Evolutionary conservation across 2,797 vertebrate genomes (phyloP), one percentile per base, ranked within the genome.

Genomic region (Urocyon cinereoargenteus): DNA sequence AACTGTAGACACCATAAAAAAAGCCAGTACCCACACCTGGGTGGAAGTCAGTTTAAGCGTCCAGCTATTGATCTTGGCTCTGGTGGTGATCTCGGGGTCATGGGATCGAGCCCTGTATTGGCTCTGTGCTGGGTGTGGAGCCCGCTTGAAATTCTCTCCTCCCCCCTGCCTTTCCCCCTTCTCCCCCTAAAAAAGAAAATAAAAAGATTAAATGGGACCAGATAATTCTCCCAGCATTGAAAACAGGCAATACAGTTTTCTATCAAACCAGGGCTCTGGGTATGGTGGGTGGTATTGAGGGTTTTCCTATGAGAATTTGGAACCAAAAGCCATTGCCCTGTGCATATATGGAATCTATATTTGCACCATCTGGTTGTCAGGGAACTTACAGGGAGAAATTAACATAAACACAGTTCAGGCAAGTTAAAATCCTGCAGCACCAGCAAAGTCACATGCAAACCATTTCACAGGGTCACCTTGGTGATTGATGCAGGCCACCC

Each of bases 291-390:
- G 19, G 49, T 15, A 36, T 1, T 49, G 61, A 49, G 34, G 3
- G 6, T 26, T 59, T 72, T 40, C 10, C n/a, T 70, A 12, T 16
- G n/a, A 51, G 78, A 55, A 73, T 21, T 0, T 45, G n/a, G 34
- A 45, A 40, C 45, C 66, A 55, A 0, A 18, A 21, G 73, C 34
- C 40, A 0, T 24, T 9, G 31, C 59, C 36, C 9, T 45, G 15
- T 3, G n/a, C 26, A 14, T 13, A 0, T 2, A 6, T 0, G 0
- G 59, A 9, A 31, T 78, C 81, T 62, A 10, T 24, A 24, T 51
- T 19, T 79, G 40, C 8, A 79, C 40, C 19, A 5, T 19, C 31
- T 24, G 15, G 26, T 26, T 12, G 36, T 53, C 24, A 61, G 72
- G 61, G 45, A 64, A 24, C n/a, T 70, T 62, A 34, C 0, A 6